These are phyloP conservation scores for Melipona bicolor DNA, from an alignment of 2,888 invertebrate species.

Conservation along the genomic window DNA sequence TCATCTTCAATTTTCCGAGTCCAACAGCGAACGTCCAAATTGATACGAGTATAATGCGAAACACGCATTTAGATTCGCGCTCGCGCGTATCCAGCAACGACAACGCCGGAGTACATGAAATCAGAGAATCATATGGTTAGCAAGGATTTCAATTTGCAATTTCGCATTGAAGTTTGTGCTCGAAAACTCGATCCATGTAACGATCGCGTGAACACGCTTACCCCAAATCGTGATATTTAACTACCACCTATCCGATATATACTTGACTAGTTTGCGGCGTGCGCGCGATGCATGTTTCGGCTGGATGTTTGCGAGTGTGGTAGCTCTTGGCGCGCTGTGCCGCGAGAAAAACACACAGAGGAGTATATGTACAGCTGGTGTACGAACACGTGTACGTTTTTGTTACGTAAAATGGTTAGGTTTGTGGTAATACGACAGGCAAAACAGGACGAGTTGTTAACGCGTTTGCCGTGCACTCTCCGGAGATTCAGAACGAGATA, in stretches of 20 bases:
- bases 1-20: neutral
- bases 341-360: conserved; percentile 34
- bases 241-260: conserved; percentile 58
- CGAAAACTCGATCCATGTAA: conserved; percentile 52
- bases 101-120: conserved; percentile 51
- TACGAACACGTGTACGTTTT: conserved; percentile 16
- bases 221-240: conserved; percentile 68
- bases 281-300: conserved; percentile 40
- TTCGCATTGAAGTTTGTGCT: conserved; percentile 54
- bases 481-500: neutral
- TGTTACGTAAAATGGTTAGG: conserved; percentile 18
- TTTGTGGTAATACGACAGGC: neutral
- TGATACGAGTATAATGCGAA: neutral
- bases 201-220: conserved; percentile 72
- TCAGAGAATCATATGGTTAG: conserved; percentile 46
- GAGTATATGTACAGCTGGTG: conserved; percentile 18
- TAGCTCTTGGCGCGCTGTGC: conserved; percentile 25
- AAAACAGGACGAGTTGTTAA: neutral
- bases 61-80: neutral
- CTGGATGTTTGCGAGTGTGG: conserved; percentile 45
- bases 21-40: neutral
- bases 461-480: neutral
- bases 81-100: neutral
- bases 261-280: conserved; percentile 47
- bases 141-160: conserved; percentile 73